Evolutionary conservation across 1,140 invertebrate species (phyloP).

Genomic region (Pomphorhynchus laevis): DNA sequence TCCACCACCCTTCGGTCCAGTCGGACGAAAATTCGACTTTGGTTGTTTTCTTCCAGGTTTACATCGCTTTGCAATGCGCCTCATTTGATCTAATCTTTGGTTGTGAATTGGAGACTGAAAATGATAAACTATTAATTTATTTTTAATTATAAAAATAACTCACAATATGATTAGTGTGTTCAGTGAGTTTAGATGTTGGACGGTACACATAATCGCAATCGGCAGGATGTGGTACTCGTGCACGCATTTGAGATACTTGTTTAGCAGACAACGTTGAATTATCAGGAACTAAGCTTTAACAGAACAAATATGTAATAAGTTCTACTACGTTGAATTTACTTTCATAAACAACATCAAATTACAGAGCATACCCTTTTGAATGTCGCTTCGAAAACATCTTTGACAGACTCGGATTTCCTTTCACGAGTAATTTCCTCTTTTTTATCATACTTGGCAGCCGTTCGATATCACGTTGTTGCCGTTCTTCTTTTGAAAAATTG

Average conservation of each 20-base stretch:
- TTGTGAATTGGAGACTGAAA: too few species aligned
- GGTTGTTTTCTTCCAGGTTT: too few species aligned
- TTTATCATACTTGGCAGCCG: conserved; percentile 36
- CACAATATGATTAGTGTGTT: too few species aligned
- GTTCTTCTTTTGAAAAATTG: conserved; percentile 26
- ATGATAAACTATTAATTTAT: too few species aligned
- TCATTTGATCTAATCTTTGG: too few species aligned
- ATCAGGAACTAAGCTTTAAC: conserved; percentile 4
- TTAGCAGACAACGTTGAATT: neutral
- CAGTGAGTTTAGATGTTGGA: conserved; percentile 28
- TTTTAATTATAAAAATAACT: too few species aligned
- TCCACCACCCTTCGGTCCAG: too few species aligned
- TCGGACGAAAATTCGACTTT: too few species aligned
- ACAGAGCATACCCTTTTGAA: conserved; percentile 10
- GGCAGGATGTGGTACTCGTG: conserved; percentile 62
- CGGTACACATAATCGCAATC: conserved; percentile 77
- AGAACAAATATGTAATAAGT: conserved; percentile 4
- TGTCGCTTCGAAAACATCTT: neutral
- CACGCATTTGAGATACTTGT: conserved; percentile 23
- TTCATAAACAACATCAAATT: conserved; percentile 8
- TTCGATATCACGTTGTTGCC: conserved; percentile 52
- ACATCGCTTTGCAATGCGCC: too few species aligned
- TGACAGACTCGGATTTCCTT: neutral
- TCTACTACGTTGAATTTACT: conserved; percentile 2
- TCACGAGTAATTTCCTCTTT: conserved; percentile 13